Conservation (phyloP, 2,797 vertebrate species). For the Oceanodroma leucorhoa region DNA sequence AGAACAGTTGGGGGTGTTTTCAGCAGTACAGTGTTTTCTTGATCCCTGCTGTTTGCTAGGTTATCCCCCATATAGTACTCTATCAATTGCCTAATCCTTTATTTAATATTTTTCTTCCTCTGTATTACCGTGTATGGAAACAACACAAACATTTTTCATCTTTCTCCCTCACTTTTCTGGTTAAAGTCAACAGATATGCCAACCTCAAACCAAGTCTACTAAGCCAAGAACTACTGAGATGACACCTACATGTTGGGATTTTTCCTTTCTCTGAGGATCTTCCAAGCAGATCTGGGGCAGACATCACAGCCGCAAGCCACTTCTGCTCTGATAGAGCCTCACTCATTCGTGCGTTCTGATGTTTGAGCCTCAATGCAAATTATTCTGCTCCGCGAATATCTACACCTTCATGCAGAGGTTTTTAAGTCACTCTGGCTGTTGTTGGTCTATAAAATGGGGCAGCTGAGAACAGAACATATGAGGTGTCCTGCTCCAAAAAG, state of each 20-base stretch:
- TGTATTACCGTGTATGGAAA: background rate
- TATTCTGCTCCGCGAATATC: background rate
- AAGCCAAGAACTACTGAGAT: background rate
- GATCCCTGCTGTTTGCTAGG: background rate
- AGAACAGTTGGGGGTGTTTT: background rate
- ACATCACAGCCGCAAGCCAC: background rate
- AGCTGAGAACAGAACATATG: background rate
- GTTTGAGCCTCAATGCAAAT: background rate
- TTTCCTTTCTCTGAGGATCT: background rate
- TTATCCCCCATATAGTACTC: background rate
- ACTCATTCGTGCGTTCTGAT: background rate
- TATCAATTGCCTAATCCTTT: background rate
- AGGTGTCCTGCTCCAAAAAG: background rate
- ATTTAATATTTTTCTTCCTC: background rate
- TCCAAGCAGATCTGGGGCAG: background rate
- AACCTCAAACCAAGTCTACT: background rate
- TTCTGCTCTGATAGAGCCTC: background rate
- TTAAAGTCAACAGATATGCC: background rate
- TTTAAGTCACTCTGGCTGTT: background rate
- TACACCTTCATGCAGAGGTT: background rate
- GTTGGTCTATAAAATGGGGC: background rate
- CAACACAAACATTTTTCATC: background rate
- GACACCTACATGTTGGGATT: background rate
- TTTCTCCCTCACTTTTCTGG: background rate
- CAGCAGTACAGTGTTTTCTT: background rate